Evolutionary conservation across 2,113 vertebrate species (phyloP).

Genomic region (Tamias sibiricus): DNA sequence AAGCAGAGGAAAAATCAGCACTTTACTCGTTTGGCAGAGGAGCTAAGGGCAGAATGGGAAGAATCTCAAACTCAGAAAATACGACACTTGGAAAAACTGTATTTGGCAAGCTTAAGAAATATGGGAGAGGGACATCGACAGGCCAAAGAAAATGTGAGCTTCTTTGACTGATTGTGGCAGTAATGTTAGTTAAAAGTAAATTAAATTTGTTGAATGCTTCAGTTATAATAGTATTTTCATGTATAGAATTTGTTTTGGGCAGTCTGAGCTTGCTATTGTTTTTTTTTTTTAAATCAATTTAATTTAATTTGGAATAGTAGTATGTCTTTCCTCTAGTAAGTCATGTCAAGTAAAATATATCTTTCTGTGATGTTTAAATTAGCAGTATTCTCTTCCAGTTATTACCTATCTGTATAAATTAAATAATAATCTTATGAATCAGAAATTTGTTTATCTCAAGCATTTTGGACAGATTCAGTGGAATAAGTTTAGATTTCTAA

Average conservation of each 20-base stretch:
- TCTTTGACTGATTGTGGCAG: not conserved
- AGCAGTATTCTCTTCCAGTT: not conserved
- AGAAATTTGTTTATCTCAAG: conserved; percentile 9
- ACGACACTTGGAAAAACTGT: conserved; percentile 88
- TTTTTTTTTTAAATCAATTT: not conserved
- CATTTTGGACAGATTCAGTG: not conserved
- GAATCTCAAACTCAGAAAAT: conserved; percentile 89
- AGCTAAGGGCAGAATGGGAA: conserved; percentile 91
- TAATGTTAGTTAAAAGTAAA: conserved; percentile 5
- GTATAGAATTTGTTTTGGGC: not conserved
- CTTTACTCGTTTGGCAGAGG: conserved; percentile 88
- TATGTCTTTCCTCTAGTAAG: not conserved
- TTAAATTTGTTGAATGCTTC: not conserved
- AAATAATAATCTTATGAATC: not conserved
- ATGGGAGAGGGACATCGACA: conserved; percentile 92
- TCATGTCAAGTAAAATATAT: not conserved
- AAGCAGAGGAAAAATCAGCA: conserved; percentile 90
- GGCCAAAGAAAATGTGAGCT: conserved; percentile 92
- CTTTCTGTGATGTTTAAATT: not conserved
- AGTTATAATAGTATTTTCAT: not conserved
- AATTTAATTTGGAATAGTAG: not conserved
- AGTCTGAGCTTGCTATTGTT: not conserved
- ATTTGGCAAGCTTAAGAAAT: conserved; percentile 89
- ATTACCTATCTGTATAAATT: not conserved
- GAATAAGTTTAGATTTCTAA: conserved; percentile 37